Evolutionary conservation across 2,797 vertebrate species (phyloP).

Genomic region (Liparis tanakae): DNA sequence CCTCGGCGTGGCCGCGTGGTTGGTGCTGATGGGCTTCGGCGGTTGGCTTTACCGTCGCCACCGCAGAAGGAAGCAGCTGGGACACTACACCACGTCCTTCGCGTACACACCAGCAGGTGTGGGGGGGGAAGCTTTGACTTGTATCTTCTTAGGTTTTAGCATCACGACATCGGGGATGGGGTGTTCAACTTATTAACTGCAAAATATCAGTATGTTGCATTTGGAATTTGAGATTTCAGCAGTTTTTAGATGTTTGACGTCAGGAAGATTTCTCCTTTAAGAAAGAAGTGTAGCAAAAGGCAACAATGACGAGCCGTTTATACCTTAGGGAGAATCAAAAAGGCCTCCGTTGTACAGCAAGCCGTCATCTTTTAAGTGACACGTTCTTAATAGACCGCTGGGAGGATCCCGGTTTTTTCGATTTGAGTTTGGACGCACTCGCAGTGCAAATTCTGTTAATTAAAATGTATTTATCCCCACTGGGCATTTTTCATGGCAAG

Average conservation of each 20-base stretch:
- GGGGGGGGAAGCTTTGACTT: not conserved
- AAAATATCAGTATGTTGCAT: constrained; percentile 2
- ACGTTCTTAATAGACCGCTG: constrained; percentile 40
- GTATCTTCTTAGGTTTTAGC: not conserved
- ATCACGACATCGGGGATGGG: not conserved
- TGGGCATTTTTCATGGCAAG: constrained; percentile 28
- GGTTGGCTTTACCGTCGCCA: constrained; percentile 85
- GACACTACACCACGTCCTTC: constrained; percentile 96
- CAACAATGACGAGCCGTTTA: not conserved
- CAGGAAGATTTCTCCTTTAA: not conserved
- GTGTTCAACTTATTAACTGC: constrained; percentile 4
- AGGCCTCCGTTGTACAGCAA: constrained; percentile 1
- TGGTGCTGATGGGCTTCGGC: constrained; percentile 83
- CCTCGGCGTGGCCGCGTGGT: constrained; percentile 93
- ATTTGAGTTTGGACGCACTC: constrained; percentile 51
- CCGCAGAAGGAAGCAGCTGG: constrained; percentile 91
- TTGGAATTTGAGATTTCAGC: constrained; percentile 5
- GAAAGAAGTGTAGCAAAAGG: constrained; percentile 2
- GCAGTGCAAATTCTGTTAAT: constrained; percentile 53
- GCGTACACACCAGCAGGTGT: constrained; percentile 93
- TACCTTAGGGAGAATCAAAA: not conserved
- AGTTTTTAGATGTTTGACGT: constrained; percentile 1
- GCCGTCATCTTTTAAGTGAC: constrained; percentile 31
- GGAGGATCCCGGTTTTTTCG: constrained; percentile 41
- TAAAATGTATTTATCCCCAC: constrained; percentile 64